Base-by-base conservation (phyloP, 2,888 invertebrate genomes). In the Orchesellides sinensis region DNA sequence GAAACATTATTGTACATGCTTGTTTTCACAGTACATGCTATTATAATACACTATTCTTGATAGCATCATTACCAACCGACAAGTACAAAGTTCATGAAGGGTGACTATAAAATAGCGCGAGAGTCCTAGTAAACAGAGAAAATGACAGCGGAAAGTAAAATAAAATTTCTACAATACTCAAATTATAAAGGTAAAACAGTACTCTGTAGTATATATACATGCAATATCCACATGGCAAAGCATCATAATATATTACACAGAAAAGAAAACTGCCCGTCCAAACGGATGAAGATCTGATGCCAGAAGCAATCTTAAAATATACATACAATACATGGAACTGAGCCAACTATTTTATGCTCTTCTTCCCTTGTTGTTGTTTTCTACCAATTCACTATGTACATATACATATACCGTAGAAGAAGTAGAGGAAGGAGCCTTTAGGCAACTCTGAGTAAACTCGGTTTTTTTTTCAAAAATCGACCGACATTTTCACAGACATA, bases 271-370 rank as follows among this genome's bases (percentile, higher is more conserved):
- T 61, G 35, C 19, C 47, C 27, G 56, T 54, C 35, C 17, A 40
- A 21, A 21, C 12, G 23, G 23, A 56, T 6, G 54, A 65, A 65
- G 54, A 65, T 65, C 75, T 68, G 27, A 77, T 56, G 72, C 75
- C 75, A 77, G 66, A 27, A 66, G 54, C 40, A n/a, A 40, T 56
- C 29, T 25, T 40, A 40, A 77, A 68, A 68, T 56, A 77, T 47
- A 73, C 23, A 17, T 27, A 68, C 23, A 17, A 10, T 27, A 47
- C 27, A 47, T 77, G 75, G 75, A 77, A 56, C 40, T 10, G 17
- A 23, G 54, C 68, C 75, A 68, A 77, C 35, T 49, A 47, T 12
- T 19, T 66, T 17, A 21, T 63, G 35, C 66, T 25, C 23, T 19
- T 23, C 29, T 47, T 47, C 27, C 10, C 23, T 27, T 23, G 45